Percentiles rank a stretch among this genome's conserved stretches.
These are phyloP conservation scores for Halictus ligatus DNA, from an alignment of 2,888 invertebrate genomes.

Conservation along the genomic window DNA sequence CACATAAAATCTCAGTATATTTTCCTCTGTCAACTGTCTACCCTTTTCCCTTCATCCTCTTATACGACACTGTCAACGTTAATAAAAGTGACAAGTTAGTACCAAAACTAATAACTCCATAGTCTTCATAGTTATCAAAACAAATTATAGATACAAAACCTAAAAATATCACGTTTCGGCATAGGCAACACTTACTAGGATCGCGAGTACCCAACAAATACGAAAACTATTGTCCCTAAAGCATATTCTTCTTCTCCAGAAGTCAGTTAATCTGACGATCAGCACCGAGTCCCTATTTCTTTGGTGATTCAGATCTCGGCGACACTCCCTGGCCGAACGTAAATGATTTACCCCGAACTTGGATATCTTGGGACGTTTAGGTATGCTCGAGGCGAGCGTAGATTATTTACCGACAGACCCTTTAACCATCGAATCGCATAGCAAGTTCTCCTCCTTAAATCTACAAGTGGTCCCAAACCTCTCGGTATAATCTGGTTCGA, in stretches of 20 bases:
- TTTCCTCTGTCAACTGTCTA: no score
- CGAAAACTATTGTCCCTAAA: background rate
- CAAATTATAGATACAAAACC: background rate
- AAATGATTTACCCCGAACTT: constrained; percentile 12
- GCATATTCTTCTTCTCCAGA: background rate
- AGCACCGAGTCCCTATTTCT: background rate
- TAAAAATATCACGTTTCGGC: background rate
- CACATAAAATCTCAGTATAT: no score
- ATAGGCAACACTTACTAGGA: background rate
- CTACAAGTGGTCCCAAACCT: constrained; percentile 18
- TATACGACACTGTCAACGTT: background rate
- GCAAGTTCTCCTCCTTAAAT: constrained; percentile 10
- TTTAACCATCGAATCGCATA: constrained; percentile 11
- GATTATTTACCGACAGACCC: constrained; percentile 15
- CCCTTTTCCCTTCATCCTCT: background rate
- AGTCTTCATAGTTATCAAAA: background rate
- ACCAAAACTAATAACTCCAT: background rate
- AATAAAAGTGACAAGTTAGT: background rate
- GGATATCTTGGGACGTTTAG: background rate
- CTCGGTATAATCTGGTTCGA: constrained; percentile 5
- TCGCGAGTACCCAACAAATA: background rate
- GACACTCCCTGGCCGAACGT: background rate
- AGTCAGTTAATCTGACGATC: background rate
- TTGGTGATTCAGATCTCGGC: background rate
- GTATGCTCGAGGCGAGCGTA: background rate